These are phyloP conservation scores for Anarhynchus alexandrinus DNA, from an alignment of 2,113 vertebrate genomes.

Conservation along the genomic window DNA sequence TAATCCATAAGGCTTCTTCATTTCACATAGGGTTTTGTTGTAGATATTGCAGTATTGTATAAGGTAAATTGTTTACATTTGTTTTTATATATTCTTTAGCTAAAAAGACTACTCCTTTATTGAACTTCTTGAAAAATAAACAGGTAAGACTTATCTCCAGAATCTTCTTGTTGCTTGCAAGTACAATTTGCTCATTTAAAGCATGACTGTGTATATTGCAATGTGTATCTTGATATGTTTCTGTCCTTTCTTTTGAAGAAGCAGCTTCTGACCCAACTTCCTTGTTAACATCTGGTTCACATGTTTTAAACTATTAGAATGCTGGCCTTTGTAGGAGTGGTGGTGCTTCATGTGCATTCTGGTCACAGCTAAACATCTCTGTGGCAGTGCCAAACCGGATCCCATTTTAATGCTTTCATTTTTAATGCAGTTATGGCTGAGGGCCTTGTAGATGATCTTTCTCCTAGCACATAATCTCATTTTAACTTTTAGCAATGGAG, in stretches of 20 bases:
- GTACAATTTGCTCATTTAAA: not conserved
- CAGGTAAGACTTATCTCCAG: conserved; percentile 81
- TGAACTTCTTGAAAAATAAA: conserved; percentile 98
- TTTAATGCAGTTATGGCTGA: not conserved
- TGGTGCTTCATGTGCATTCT: not conserved
- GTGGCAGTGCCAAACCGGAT: not conserved
- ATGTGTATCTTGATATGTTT: not conserved
- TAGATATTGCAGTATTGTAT: not conserved
- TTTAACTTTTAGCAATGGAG: not conserved
- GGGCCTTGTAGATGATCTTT: not conserved
- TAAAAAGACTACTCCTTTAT: conserved; percentile 95
- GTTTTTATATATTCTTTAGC: conserved; percentile 71
- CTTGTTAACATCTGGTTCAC: not conserved
- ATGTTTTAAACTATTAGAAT: not conserved
- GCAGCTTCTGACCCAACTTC: not conserved
- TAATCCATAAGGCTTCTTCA: not conserved
- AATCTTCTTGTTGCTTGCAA: not conserved
- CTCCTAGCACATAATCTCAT: not conserved
- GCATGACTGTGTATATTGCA: not conserved
- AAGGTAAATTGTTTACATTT: not conserved
- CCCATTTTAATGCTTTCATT: not conserved
- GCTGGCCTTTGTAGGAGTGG: not conserved
- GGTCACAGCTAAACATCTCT: not conserved
- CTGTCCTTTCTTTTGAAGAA: not conserved
- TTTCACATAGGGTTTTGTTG: not conserved